These are phyloP conservation scores for Rotaria socialis DNA, from an alignment of 2,888 invertebrate genomes.

Conservation along the genomic window DNA sequence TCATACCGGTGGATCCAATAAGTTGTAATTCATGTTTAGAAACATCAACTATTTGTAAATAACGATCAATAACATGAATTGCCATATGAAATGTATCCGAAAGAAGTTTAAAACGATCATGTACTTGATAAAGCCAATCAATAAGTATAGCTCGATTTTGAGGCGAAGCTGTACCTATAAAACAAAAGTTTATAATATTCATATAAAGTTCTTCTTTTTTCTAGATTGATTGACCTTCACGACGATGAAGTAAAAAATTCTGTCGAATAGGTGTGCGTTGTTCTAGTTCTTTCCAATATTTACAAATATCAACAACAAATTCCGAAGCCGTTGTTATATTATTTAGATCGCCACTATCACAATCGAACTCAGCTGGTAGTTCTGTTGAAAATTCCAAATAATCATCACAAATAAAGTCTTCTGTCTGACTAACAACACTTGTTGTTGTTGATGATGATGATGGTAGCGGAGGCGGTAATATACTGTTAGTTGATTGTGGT, in stretches of 20 bases:
- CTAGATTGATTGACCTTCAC: background rate
- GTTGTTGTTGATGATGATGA: background rate
- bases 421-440: background rate
- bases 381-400: background rate
- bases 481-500: background rate
- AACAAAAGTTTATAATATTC: background rate
- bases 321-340: background rate
- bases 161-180: background rate
- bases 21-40: constrained; percentile 14
- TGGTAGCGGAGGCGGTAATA: background rate
- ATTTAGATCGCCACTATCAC: constrained; percentile 19
- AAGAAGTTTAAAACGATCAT: constrained; percentile 33
- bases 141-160: constrained; percentile 18
- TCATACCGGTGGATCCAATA: constrained; percentile 19
- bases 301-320: constrained; percentile 10
- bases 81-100: constrained; percentile 31
- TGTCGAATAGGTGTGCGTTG: background rate
- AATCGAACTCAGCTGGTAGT: background rate
- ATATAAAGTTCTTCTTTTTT: background rate
- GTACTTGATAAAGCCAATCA: constrained; percentile 36
- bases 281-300: constrained; percentile 31
- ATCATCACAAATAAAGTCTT: background rate
- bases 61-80: constrained; percentile 20
- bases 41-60: constrained; percentile 31
- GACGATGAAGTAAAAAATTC: background rate